phyloP scores from a whole-genome alignment of 2,113 vertebrate genomes.

The Rissa tridactyla region DNA sequence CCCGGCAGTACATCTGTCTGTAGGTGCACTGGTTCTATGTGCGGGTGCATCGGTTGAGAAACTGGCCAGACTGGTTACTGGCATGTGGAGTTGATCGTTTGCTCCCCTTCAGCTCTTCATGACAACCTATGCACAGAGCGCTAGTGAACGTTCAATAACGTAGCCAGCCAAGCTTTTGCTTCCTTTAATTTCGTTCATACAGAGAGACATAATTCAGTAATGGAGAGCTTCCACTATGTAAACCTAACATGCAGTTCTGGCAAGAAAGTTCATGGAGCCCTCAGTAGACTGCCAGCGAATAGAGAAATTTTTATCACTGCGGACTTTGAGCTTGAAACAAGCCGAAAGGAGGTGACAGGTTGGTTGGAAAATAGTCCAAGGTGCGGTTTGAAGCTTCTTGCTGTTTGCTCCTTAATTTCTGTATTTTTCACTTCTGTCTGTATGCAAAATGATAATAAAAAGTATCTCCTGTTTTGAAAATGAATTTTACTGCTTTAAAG shows the following conservation, averaged over 20 bases:
- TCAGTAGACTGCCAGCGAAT: slow-evolving; percentile 78
- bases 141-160: neutral
- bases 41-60: neutral
- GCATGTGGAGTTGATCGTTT: slow-evolving; percentile 9
- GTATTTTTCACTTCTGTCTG: slow-evolving; percentile 57
- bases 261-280: slow-evolving; percentile 77
- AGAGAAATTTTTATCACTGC: slow-evolving; percentile 87
- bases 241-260: slow-evolving; percentile 89
- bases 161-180: slow-evolving; percentile 68
- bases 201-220: slow-evolving; percentile 87
- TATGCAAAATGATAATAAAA: slow-evolving; percentile 57
- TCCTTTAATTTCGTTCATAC: slow-evolving; percentile 77
- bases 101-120: neutral
- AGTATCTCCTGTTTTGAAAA: slow-evolving; percentile 97
- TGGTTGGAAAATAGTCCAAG: slow-evolving; percentile 81
- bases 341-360: slow-evolving; percentile 99
- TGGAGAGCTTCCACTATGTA: slow-evolving; percentile 91
- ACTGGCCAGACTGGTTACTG: neutral
- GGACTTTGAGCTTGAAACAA: slow-evolving; percentile 93
- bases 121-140: neutral
- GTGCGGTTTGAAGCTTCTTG: slow-evolving; percentile 61
- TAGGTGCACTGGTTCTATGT: neutral
- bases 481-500: slow-evolving; percentile 29
- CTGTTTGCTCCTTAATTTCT: slow-evolving; percentile 30
- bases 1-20: neutral